Conservation (phyloP, 2,888 invertebrate genomes). For the Pandemis heparana region DNA sequence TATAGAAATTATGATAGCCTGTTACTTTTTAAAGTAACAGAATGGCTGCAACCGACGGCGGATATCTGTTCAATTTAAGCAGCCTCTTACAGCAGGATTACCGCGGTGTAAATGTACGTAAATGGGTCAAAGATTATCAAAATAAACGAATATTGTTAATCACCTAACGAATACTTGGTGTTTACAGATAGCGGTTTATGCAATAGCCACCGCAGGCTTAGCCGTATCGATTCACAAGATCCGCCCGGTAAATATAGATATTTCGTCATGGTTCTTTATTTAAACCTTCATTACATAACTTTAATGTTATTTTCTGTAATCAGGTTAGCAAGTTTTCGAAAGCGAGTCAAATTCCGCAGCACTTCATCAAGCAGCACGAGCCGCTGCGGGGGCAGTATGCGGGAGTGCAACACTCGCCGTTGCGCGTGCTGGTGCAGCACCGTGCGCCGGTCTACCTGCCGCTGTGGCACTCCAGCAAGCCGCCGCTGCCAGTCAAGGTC, state of each 20-base stretch:
- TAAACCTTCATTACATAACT: conserved; percentile 71
- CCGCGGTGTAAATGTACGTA: conserved; percentile 79
- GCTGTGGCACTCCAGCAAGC: conserved; percentile 80
- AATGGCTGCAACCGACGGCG: conserved; percentile 70
- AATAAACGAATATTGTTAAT: conserved; percentile 38
- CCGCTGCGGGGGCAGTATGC: conserved; percentile 80
- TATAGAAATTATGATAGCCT: conserved; percentile 63
- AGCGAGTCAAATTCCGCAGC: conserved; percentile 84
- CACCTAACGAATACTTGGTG: conserved; percentile 50
- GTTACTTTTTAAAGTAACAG: conserved; percentile 51
- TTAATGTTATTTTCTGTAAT: conserved; percentile 51
- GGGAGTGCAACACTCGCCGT: conserved; percentile 81
- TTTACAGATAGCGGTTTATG: conserved; percentile 86
- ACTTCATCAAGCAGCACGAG: conserved; percentile 83
- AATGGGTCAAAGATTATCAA: conserved; percentile 35
- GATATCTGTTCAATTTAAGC: conserved; percentile 66
- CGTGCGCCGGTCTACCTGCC: conserved; percentile 84
- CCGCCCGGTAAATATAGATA: conserved; percentile 82
- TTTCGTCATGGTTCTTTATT: conserved; percentile 44
- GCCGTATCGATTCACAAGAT: conserved; percentile 85
- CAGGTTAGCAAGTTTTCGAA: conserved; percentile 88
- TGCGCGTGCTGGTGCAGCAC: conserved; percentile 83
- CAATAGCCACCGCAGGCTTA: conserved; percentile 84
- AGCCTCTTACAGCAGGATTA: conserved; percentile 76
- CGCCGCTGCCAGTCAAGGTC: conserved; percentile 83